Evolutionary conservation across 2,888 invertebrate species (phyloP).

Genomic region (Lumbricus terrestris): DNA sequence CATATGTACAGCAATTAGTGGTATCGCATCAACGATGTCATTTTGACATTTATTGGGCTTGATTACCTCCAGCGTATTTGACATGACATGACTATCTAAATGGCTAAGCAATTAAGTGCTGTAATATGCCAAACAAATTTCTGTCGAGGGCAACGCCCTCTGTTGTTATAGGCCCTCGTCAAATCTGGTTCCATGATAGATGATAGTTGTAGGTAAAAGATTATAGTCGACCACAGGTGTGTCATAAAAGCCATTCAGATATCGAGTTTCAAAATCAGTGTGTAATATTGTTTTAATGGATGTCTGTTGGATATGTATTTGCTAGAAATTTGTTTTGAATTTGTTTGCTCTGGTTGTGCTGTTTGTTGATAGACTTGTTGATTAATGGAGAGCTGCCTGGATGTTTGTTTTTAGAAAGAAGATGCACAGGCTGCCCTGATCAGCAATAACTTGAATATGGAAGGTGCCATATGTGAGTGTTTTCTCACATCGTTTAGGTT

Average conservation of each 20-base stretch:
- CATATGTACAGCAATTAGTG: too few relatives aligned
- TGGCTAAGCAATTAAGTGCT: too few relatives aligned
- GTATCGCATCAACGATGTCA: too few relatives aligned
- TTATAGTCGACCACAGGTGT: neutral
- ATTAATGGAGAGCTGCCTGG: neutral
- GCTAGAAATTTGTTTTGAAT: neutral
- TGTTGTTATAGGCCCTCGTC: too few relatives aligned
- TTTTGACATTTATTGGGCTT: too few relatives aligned
- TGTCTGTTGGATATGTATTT: neutral
- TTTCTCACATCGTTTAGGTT: neutral
- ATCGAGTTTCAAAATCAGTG: neutral
- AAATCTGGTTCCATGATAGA: too few relatives aligned
- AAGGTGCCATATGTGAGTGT: conserved; percentile 5
- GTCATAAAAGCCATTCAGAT: neutral
- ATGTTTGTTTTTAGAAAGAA: neutral
- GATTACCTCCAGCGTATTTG: too few relatives aligned
- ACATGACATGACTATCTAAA: too few relatives aligned
- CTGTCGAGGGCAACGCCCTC: too few relatives aligned
- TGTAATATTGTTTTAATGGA: neutral
- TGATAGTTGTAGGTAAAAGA: neutral
- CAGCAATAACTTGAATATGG: conserved; percentile 16
- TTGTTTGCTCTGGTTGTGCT: neutral
- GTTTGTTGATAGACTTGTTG: neutral
- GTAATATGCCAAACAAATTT: too few relatives aligned
- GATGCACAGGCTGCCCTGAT: conserved; percentile 8